Evolutionary conservation across 2,113 vertebrate species (phyloP), one percentile per base, ranked within the genome.

Genomic region (Thymallus thymallus): DNA sequence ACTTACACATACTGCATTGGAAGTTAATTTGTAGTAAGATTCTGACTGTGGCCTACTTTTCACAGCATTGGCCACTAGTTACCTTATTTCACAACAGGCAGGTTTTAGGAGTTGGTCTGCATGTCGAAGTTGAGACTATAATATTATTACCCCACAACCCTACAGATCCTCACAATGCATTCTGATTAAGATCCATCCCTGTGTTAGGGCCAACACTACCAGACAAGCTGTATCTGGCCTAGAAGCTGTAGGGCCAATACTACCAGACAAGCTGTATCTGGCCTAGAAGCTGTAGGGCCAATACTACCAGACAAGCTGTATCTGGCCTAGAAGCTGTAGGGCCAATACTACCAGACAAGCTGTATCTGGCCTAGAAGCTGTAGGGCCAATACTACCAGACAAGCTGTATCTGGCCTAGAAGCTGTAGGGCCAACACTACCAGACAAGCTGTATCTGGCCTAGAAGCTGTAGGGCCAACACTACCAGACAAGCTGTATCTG

Each of bases 61-160:
- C 10, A 60, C 56, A n/a, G 13, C 32, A 4, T 64, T 7, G 51
- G 55, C n/a, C 71, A 20, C 73, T 60, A 61, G 48, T 22, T 9
- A 7, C 23, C 62, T 72, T 66, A 69, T 80, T 80, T 79, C 62
- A 64, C 62, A 69, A 63, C 46, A 81, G 66, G 5, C 22, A 61
- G 45, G 67, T 29, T 16, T 2, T 16, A 4, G 18, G 4, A 26
- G 71, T 7, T 60, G 56, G 2, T 75, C 69, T 68, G 12, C 18
- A 10, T 0, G 3, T 51, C 23, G 58, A 14, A 32, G 74, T 3
- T 48, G 51, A 29, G 13, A 9, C 58, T 45, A 35, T n/a, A 23
- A 32, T 13, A 35, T 45, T 30, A 73, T 64, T 6, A 16, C 12
- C 26, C 26, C 41, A 6, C 6, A 81, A 72, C 66, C 3, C 56